Evolutionary conservation across 2,888 invertebrate genomes (phyloP), one percentile per base, ranked within the genome.

Genomic region (Omphaloscelis lunosa): DNA sequence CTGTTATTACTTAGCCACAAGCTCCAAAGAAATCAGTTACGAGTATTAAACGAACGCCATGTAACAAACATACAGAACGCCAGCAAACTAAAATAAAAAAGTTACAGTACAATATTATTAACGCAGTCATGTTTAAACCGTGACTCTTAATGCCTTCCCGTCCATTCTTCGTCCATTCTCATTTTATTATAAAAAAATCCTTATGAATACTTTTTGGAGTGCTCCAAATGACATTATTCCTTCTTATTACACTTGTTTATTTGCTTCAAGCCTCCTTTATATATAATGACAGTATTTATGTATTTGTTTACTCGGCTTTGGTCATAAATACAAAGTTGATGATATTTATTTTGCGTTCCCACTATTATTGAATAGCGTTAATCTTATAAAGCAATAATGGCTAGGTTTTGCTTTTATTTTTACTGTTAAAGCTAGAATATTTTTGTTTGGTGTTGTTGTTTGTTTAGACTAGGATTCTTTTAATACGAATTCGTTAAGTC

Each of bases 301-400:
- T 79, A 65, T 67, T 83, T 89, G 84, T 88, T 87, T 80, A 84
- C 86, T 83, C 51, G 20, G 34, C 34, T 75, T 41, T 70, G 48
- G 74, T 56, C 61, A 62, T 80, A 82, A 83, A 85, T 77, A 85
- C 51, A 41, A 23, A 69, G 29, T 84, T 82, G 68, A 82, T 77
- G 73, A 79, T 80, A 65, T 85, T 84, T 87, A 78, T 82, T 82
- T 82, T 48, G 23, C 29, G 29, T 61, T 73, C 8, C 34, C 48
- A 63, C 48, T 71, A 67, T 74, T 66, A 72, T 74, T 72, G 41
- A 67, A 72, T 61, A 53, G n/a, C 41, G 39, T 65, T 67, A 86
- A 72, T 84, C 41, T 65, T 68, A 23, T 67, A 17, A 56, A 59
- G 4, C 27, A 59, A 65, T 12, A 59, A 65, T 12, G 51, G 20